Base-by-base conservation (phyloP, 2,113 vertebrate species). In the Gorsachius goisagi region DNA sequence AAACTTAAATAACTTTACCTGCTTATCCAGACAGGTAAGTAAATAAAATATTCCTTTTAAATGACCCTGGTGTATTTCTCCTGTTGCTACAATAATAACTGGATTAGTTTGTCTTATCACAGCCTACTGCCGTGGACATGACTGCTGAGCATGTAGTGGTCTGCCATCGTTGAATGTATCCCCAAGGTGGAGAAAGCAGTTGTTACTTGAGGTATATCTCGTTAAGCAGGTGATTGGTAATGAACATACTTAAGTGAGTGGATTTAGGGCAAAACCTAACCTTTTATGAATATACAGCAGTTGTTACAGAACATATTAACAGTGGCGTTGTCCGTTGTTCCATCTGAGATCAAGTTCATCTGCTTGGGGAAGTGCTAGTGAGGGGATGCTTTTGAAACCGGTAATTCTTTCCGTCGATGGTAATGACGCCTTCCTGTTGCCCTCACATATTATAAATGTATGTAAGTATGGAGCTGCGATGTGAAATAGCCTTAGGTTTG, bases 391-490 rank as follows among this genome's bases (percentile, higher is more conserved):
- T 62, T n/a, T 6, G 26, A 26, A 59, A 19, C 23, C 6, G 32
- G 37, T n/a, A 12, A 20, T 59, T 47, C 39, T 85, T 37, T 11
- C 63, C 2, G 1, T n/a, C 9, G 2, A 0, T 9, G 24, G 35
- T 26, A 37, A 12, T 2, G 19, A 20, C 26, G 16, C 22, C 27
- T 60, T 75, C 33, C 45, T 41, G 7, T 28, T 9, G 37, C 55
- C 41, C 35, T 45, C 74, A 11, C 1, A 15, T 26, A 15, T 26
- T 39, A 12, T 2, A 26, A 15, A 27, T 27, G 9, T 5, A 1
- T 8, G 28, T 39, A 13, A 13, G 27, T 8, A 6, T 0, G 2
- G 69, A 80, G 49, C 63, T 35, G 30, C 68, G 12, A 2, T 15
- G 27, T 9, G 22, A 44, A 53, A 20, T 7, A 35, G 88, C 68